phyloP scores from a whole-genome alignment of 2,797 vertebrate genomes.

The Jordanella pulchra region DNA sequence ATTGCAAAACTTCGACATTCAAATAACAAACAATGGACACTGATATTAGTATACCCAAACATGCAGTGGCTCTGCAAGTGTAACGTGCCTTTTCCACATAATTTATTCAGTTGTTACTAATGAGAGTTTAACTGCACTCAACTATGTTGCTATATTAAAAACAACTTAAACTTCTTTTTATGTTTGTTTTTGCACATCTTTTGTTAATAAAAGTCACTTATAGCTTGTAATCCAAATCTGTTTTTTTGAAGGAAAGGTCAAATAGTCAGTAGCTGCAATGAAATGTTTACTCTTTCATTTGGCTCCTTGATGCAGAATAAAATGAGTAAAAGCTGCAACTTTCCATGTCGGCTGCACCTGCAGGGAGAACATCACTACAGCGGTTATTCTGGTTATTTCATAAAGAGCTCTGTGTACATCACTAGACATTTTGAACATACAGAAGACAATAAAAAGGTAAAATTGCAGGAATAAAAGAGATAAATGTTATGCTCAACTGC shows the following conservation, averaged over 20 bases:
- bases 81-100: background rate
- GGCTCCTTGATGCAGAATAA: no score
- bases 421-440: background rate
- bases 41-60: background rate
- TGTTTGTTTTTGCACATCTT: background rate
- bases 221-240: background rate
- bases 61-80: background rate
- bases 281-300: no score
- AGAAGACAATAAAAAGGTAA: background rate
- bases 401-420: no score
- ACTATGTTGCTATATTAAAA: background rate
- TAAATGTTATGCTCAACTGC: background rate
- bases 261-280: background rate
- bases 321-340: no score
- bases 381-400: no score
- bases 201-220: background rate
- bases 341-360: no score
- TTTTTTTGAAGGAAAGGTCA: background rate
- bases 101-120: background rate
- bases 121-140: background rate
- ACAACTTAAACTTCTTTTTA: background rate
- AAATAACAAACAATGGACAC: background rate
- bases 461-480: background rate
- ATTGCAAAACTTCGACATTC: background rate
- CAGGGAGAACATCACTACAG: no score